Evolutionary conservation across 1,140 invertebrate species (phyloP).

Genomic region (Trichonephila inaurata): DNA sequence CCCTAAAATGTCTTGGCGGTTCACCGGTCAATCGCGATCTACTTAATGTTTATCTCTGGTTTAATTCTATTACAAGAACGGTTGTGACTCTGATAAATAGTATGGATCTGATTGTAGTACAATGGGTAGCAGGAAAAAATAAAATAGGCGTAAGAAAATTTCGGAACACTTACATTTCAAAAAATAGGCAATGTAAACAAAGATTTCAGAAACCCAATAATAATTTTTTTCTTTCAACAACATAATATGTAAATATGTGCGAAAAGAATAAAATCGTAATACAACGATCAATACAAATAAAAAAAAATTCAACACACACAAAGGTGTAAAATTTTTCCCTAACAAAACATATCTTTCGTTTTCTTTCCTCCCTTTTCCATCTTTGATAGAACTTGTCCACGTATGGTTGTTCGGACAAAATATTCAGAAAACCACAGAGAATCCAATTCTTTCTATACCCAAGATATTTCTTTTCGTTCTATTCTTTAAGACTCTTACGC

Average conservation of each 20-base stretch:
- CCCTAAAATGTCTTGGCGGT: no score
- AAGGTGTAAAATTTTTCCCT: neutral
- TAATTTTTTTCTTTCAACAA: neutral
- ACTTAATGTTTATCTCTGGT: no score
- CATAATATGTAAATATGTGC: neutral
- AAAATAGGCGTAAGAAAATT: no score
- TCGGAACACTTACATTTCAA: no score
- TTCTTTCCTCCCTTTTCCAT: neutral
- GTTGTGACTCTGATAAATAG: no score
- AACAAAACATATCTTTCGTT: neutral
- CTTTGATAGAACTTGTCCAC: neutral
- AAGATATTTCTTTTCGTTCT: conserved; percentile 3
- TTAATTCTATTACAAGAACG: no score
- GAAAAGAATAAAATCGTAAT: neutral
- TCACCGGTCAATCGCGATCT: no score
- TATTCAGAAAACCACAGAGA: conserved; percentile 56
- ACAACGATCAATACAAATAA: neutral
- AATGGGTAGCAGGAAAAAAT: no score
- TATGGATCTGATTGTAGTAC: no score
- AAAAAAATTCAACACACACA: neutral
- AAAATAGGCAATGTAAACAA: no score
- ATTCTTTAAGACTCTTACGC: conserved; percentile 31
- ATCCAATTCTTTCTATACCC: conserved; percentile 32
- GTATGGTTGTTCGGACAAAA: neutral
- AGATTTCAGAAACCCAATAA: neutral